Base-by-base conservation (phyloP, 2,797 vertebrate genomes). In the Poeciliopsis gracilis region DNA sequence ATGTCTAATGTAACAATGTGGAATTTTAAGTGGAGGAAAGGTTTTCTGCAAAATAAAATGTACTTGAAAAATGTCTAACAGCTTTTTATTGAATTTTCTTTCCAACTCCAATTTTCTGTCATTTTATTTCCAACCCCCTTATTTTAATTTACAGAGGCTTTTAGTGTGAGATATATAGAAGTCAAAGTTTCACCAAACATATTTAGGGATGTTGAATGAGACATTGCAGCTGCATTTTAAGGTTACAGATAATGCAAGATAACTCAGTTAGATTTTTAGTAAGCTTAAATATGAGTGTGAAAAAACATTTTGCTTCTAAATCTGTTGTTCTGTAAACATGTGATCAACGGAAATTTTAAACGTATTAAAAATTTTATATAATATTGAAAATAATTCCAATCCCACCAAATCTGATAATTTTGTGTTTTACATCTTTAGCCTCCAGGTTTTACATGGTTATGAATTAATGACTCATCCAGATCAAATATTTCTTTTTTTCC, bases 31-130 rank as follows among this genome's bases (percentile, higher is more conserved):
- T 89, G 79, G 53, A 81, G 77, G n/a, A 77, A 82, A 71, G 33
- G 69, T 15, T 90, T 82, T 87, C 75, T 38, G 36, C 38, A 61
- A 82, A 93, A 92, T 88, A 90, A 70, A 92, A 90, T 87, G 13
- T 0, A 79, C 69, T 87, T 84, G 33, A 33, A 84, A 86, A 86
- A 75, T 2, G n/a, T 30, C 25, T 70, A 75, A 82, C 67, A 79
- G 82, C 69, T 84, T 87, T 82, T 43, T 0, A 86, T 75, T 90
- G 83, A 84, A 45, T 75, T 91, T 88, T 61, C 73, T 92, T 91
- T 88, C 1, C 9, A 81, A 81, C 30, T 12, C 5, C 25, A 41
- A 41, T 41, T 41, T 41, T 41, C 38, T 41, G 38, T 66, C 5
- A 16, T 18, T 18, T 18, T 71, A 16, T 12, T 20, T 36, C 18